phyloP scores from a whole-genome alignment of 1,140 invertebrate species.

The Pararge aegeria region DNA sequence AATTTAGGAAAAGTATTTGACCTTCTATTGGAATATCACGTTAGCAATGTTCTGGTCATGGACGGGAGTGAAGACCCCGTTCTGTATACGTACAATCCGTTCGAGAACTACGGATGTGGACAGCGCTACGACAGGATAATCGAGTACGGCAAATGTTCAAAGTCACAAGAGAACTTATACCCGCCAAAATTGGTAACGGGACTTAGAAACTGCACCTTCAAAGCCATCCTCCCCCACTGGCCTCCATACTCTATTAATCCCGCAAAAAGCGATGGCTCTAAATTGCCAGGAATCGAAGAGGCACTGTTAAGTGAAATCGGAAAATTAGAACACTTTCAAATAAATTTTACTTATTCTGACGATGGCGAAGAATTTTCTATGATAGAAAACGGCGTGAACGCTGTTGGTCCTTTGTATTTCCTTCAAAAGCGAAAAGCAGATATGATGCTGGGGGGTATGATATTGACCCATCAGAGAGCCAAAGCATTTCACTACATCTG shows the following conservation, averaged over 20 bases:
- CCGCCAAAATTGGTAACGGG: constrained; percentile 34
- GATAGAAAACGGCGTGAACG: constrained; percentile 34
- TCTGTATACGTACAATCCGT: constrained; percentile 51
- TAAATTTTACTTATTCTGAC: constrained; percentile 37
- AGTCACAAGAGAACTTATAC: constrained; percentile 27
- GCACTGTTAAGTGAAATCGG: constrained; percentile 38
- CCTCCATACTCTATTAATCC: constrained; percentile 46
- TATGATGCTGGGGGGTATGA: constrained; percentile 44
- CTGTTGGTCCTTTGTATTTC: constrained; percentile 33
- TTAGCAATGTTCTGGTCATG: constrained; percentile 40
- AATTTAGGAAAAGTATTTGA: constrained; percentile 40
- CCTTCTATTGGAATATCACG: constrained; percentile 32
- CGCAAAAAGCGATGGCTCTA: background rate
- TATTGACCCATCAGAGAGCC: constrained; percentile 39
- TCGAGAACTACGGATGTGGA: constrained; percentile 47
- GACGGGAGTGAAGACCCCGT: constrained; percentile 27
- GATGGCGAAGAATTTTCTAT: constrained; percentile 39
- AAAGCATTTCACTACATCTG: constrained; percentile 42
- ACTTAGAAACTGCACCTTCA: constrained; percentile 41
- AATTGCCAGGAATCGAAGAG: constrained; percentile 42
- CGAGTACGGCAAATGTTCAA: constrained; percentile 31
- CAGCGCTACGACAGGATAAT: constrained; percentile 33
- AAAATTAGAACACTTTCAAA: constrained; percentile 43
- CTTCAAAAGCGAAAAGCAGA: constrained; percentile 43
- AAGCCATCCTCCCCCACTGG: constrained; percentile 35